Evolutionary conservation across 2,113 vertebrate species (phyloP).

Genomic region (Labeo rohita): DNA sequence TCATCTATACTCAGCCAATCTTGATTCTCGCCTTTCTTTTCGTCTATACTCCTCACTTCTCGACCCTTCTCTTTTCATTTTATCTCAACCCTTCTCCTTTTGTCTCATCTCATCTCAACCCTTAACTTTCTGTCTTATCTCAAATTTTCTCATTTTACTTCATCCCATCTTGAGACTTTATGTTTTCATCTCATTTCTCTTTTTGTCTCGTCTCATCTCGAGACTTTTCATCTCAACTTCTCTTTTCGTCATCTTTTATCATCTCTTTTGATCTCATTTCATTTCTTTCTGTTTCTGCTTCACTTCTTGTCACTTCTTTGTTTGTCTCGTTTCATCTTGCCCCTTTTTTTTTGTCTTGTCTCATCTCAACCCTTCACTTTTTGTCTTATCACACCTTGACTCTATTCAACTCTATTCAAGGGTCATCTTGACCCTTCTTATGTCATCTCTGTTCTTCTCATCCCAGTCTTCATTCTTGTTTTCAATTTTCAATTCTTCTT

Average conservation of each 20-base stretch:
- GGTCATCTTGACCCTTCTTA: too few relatives aligned
- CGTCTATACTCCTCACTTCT: background rate
- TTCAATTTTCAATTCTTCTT: too few relatives aligned
- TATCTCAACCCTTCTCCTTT: too few relatives aligned
- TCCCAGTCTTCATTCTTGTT: too few relatives aligned
- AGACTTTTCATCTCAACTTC: too few relatives aligned
- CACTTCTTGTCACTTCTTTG: background rate
- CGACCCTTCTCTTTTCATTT: background rate
- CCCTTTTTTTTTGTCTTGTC: constrained; percentile 11
- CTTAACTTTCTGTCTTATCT: constrained; percentile 14
- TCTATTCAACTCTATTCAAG: too few relatives aligned
- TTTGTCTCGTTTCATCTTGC: too few relatives aligned
- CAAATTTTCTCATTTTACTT: too few relatives aligned
- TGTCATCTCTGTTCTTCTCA: too few relatives aligned
- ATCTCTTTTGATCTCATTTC: too few relatives aligned
- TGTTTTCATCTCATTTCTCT: too few relatives aligned
- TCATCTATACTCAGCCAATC: background rate
- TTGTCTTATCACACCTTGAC: constrained; percentile 3
- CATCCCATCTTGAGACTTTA: too few relatives aligned
- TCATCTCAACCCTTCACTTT: constrained; percentile 2
- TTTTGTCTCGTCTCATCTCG: background rate
- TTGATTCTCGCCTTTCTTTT: background rate
- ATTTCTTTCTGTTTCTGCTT: background rate
- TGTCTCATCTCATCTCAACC: background rate
- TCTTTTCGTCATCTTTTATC: background rate